Conservation (phyloP, 1,140 invertebrate genomes). For the Apolygus lucorum region DNA sequence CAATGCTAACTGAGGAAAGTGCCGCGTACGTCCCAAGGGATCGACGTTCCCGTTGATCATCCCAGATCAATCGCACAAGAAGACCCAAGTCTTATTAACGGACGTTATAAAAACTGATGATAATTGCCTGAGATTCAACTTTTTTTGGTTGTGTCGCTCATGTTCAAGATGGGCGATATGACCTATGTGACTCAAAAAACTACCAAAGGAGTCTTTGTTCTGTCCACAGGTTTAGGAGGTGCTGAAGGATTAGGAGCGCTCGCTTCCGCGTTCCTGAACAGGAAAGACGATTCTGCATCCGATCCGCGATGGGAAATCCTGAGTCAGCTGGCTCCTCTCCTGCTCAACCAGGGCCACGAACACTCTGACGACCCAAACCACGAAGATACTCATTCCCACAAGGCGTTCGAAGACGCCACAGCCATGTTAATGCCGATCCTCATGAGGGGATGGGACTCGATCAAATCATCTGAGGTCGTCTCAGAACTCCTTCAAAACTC, state of each 20-base stretch:
- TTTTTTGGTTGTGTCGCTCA: no score
- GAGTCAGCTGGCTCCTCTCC: neutral
- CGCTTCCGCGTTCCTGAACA: neutral
- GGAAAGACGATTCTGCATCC: neutral
- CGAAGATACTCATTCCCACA: constrained; percentile 42
- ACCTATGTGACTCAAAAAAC: no score
- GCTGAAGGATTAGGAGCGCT: neutral
- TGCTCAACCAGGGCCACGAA: constrained; percentile 30
- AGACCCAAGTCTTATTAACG: no score
- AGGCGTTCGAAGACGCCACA: constrained; percentile 51
- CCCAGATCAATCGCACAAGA: no score
- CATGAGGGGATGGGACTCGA: constrained; percentile 58
- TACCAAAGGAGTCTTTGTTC: neutral
- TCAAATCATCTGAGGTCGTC: constrained; percentile 4
- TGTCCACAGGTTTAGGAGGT: neutral
- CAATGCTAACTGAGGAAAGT: no score
- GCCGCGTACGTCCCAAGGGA: no score
- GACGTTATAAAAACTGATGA: no score
- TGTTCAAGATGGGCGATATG: no score
- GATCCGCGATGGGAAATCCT: neutral
- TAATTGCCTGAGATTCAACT: no score
- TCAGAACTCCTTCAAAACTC: constrained; percentile 46
- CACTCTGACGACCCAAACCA: constrained; percentile 34
- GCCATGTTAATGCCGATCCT: constrained; percentile 59
- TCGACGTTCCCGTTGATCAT: no score